Base-by-base conservation (phyloP, 2,797 vertebrate species). In the Falco naumanni region DNA sequence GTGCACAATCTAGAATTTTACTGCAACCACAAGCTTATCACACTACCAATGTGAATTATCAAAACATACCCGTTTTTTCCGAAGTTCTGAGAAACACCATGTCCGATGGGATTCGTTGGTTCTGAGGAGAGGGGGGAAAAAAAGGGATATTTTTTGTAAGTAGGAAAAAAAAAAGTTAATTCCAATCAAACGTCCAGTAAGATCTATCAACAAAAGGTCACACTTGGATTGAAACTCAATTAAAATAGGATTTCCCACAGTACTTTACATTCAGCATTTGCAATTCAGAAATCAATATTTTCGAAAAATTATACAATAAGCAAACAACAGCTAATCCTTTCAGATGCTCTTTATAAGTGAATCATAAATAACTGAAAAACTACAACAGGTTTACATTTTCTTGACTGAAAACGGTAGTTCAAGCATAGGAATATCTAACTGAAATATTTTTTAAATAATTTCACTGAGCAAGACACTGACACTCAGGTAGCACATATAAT, bases 31-130 rank as follows among this genome's bases (percentile, higher is more conserved):
- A 43, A 87, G 48, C 2, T 45, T 72, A 47, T 11, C 37, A 50
- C 0, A 0, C 31, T 94, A 83, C 3, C 7, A 89, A 26, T 5
- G 2, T 11, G n/a, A 92, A 82, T 54, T 66, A 66, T 39, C 26
- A 71, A 64, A 93, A 95, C 98, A 97, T 98, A 99, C 99, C 99
- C 7, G 98, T 99, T 98, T 99, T 99, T 97, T 99, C 99, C 1
- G 99, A 99, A 2, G 99, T 99, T 97, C 99, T 98, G 94, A 99
- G 98, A 97, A 99, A 99, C 53, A 99, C 98, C 99, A 99, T 99
- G 97, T 99, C 99, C 87, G 99, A 99, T 53, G 99, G 99, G 97
- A 99, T 99, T 98, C 99, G 99, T 87, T 99, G 99, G 97, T 99
- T 99, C 99, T 99, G 94, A 79, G 24, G 85, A 33, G 26, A 78